Percentiles rank a stretch among this genome's conserved stretches.
phyloP scores from a whole-genome alignment of 35 echinoderm and acorn worm species.

The Holothuria glaberrima region DNA sequence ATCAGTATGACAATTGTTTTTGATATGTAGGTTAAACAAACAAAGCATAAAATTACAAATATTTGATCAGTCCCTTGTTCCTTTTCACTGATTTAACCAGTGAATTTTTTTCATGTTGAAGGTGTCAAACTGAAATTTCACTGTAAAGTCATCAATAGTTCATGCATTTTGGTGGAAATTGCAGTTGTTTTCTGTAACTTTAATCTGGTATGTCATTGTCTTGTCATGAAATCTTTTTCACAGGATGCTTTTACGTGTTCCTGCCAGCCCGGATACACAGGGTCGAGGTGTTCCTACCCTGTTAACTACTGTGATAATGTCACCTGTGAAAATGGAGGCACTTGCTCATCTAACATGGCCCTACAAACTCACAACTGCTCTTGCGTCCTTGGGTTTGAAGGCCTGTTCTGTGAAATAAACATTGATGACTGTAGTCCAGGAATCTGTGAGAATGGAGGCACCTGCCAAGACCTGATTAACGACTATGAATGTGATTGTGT shows the following conservation, averaged over 20 bases:
- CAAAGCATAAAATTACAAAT: no score
- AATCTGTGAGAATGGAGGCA: slow-evolving; percentile 70
- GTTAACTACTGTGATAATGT: slow-evolving; percentile 80
- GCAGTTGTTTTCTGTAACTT: no score
- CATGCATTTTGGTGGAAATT: no score
- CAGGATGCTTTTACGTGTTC: slow-evolving; percentile 61
- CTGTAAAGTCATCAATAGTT: no score
- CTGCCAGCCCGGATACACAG: slow-evolving; percentile 70
- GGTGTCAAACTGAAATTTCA: no score
- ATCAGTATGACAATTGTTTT: no score
- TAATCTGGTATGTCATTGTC: no score
- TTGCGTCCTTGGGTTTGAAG: slow-evolving; percentile 72
- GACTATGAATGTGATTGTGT: slow-evolving; percentile 70
- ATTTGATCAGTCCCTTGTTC: no score
- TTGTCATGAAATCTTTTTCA: no score
- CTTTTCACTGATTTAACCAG: no score
- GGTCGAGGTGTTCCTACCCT: slow-evolving; percentile 68
- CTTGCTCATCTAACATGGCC: slow-evolving; percentile 29
- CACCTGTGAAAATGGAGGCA: slow-evolving; percentile 54
- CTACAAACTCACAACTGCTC: slow-evolving; percentile 58
- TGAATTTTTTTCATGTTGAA: no score
- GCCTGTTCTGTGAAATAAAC: slow-evolving; percentile 68
- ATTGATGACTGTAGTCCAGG: slow-evolving; percentile 68
- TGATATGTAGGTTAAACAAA: no score
- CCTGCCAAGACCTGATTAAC: slow-evolving; percentile 71